These are phyloP conservation scores for Zalophus californianus DNA, from an alignment of 2,797 vertebrate species.

Conservation along the genomic window DNA sequence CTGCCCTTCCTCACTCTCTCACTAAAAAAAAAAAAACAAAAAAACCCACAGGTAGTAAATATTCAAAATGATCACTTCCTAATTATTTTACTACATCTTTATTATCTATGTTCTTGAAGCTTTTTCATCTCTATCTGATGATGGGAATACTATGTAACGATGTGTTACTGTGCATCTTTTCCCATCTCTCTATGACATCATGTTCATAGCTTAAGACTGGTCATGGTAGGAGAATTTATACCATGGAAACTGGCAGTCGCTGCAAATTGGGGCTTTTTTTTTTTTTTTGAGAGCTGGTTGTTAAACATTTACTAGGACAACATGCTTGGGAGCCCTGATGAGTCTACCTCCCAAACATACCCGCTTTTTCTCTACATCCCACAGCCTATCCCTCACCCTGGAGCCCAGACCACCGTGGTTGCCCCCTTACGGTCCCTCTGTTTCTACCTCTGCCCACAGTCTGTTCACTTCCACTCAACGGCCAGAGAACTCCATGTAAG, in stretches of 20 bases:
- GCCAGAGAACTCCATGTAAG: too few species aligned
- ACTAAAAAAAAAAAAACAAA: not conserved
- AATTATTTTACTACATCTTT: not conserved
- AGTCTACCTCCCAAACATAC: not conserved
- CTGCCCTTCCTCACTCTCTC: not conserved
- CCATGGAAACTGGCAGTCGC: not conserved
- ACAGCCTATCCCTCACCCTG: not conserved
- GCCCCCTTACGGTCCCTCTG: not conserved
- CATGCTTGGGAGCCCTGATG: not conserved
- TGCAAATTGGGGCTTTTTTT: not conserved
- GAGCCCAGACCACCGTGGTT: accelerated
- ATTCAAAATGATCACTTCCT: not conserved
- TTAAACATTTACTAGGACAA: not conserved
- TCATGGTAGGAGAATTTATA: not conserved
- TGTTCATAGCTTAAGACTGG: not conserved
- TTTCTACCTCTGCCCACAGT: not conserved
- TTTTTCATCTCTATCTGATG: not conserved
- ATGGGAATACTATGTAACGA: not conserved
- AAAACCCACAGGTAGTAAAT: not conserved
- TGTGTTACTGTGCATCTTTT: accelerated
- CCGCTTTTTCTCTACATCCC: not conserved
- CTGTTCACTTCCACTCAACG: not conserved
- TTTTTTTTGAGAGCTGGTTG: not conserved
- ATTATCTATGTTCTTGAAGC: not conserved
- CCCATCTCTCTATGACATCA: not conserved